These are phyloP conservation scores for Phrynosoma blainvillii DNA, from an alignment of 2,113 vertebrate genomes.

Conservation along the genomic window DNA sequence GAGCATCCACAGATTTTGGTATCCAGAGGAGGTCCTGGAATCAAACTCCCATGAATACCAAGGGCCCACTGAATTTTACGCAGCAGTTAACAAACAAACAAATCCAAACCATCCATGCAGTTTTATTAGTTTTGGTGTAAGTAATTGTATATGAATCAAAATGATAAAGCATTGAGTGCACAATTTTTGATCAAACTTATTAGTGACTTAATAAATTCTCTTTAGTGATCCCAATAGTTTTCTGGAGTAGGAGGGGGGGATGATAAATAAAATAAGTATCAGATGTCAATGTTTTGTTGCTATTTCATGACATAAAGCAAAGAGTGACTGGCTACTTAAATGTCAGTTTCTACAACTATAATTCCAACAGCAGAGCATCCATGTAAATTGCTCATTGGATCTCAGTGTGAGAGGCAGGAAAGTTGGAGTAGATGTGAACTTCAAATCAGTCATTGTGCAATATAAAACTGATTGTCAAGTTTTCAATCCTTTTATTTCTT, in stretches of 20 bases:
- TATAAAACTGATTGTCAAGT: background rate
- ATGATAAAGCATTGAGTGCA: conserved; percentile 60
- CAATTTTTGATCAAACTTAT: conserved; percentile 59
- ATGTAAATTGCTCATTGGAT: background rate
- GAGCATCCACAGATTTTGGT: no score
- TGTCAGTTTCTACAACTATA: background rate
- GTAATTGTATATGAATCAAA: conserved; percentile 63
- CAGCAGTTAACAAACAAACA: conserved; percentile 45
- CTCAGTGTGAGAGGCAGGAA: background rate
- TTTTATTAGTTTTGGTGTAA: conserved; percentile 58
- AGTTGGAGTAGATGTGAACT: background rate
- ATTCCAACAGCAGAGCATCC: background rate
- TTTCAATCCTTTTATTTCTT: background rate
- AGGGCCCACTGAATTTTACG: conserved; percentile 31
- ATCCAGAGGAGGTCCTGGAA: no score
- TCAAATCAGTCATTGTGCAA: background rate
- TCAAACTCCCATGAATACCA: no score
- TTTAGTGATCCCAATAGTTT: conserved; percentile 39
- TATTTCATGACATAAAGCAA: conserved; percentile 39
- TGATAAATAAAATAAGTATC: conserved; percentile 50
- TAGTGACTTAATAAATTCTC: conserved; percentile 60
- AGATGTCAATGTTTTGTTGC: conserved; percentile 57
- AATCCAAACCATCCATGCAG: conserved; percentile 55
- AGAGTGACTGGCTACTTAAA: background rate
- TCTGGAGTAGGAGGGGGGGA: background rate